phyloP scores from a whole-genome alignment of 2,888 invertebrate genomes.

The Leucozona laternaria region DNA sequence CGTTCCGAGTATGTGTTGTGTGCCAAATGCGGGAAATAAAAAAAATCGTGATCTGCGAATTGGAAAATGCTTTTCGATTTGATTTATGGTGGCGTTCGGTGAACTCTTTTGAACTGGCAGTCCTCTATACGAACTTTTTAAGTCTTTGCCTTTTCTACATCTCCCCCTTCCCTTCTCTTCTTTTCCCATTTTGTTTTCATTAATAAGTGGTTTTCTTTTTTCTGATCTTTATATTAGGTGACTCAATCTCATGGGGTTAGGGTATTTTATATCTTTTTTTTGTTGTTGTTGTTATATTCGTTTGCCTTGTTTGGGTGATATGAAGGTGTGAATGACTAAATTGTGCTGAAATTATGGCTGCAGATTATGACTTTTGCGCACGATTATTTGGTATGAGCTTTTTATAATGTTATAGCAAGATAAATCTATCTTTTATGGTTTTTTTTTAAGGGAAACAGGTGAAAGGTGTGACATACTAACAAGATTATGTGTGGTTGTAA shows the following conservation, averaged over 20 bases:
- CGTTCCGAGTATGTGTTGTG: conserved; percentile 39
- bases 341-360: conserved; percentile 24
- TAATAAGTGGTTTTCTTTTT: conserved; percentile 63
- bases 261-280: conserved; percentile 34
- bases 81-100: conserved; percentile 66
- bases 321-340: conserved; percentile 61
- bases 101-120: conserved; percentile 41
- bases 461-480: conserved; percentile 13
- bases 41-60: conserved; percentile 75
- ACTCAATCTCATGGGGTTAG: conserved; percentile 38
- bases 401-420: not conserved
- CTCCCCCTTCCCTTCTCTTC: not conserved
- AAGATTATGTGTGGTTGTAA: not conserved
- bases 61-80: conserved; percentile 75
- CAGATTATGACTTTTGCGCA: conserved; percentile 20
- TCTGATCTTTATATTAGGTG: conserved; percentile 66
- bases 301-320: conserved; percentile 19
- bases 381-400: conserved; percentile 9
- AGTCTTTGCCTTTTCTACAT: not conserved
- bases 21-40: conserved; percentile 71
- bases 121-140: conserved; percentile 62
- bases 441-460: conserved; percentile 10
- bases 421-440: conserved; percentile 8
- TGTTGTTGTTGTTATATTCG: not conserved
- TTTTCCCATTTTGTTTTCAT: not conserved